Evolutionary conservation across 2,113 vertebrate species (phyloP), one percentile per base, ranked within the genome.

Genomic region (Seriola quinqueradiata): DNA sequence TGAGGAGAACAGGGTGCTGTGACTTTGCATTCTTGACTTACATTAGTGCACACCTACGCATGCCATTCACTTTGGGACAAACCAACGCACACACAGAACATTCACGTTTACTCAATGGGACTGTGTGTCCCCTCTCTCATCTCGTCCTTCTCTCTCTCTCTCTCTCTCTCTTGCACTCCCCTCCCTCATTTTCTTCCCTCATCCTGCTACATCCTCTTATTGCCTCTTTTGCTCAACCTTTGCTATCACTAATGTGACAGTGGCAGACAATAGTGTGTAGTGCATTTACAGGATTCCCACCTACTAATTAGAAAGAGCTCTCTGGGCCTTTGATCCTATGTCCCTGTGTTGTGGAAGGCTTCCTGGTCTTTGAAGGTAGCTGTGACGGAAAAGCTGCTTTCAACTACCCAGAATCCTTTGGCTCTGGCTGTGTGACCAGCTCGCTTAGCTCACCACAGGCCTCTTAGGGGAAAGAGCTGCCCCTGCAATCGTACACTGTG

Each of bases 341-440:
- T 85, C 84, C 72, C 84, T 79, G 73, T 86, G 80, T 79, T 92
- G 82, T 81, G 89, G 84, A 90, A 83, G 77, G 77, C 74, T 81
- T 91, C 83, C 83, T 82, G 76, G 81, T 85, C 87, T 95, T 94
- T 93, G 90, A 95, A 95, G 85, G 88, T 82, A 88, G 74, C 79
- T 80, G 84, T 79, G 83, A 93, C 58, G 52, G 84, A 85, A 90
- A 90, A 89, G 83, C 83, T 74, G 75, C 89, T 93, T 93, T 93
- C 84, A 93, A 89, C 83, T 87, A 88, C 90, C 75, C 75, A 70
- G 63, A 89, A 89, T 90, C 86, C 90, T 88, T 91, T 89, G 88
- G 87, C 85, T 84, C 65, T 84, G 77, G 80, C 82, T 84, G 71
- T 75, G 82, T 57, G 59, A 78, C 86, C 82, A 48, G 21, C 40